Conservation (phyloP, 2,113 vertebrate species). For the Xenopus tropicalis region UCB_Xtro_10.0 CM004445.2:55343501-55344000, state of each 20-base stretch:
- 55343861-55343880: conserved; percentile 44
- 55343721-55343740: not conserved
- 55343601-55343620: not conserved
- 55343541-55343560: not conserved
- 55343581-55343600: not conserved
- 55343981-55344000: no score
- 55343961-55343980: no score
- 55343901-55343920: no score
- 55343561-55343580: not conserved
- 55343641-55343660: not conserved
- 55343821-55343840: conserved; percentile 46
- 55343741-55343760: not conserved
- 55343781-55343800: not conserved
- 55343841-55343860: conserved; percentile 3
- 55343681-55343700: not conserved
- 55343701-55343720: not conserved
- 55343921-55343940: no score
- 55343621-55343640: conserved; percentile 3
- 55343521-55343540: no score
- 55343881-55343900: conserved; percentile 19
- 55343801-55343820: conserved; percentile 29
- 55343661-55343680: not conserved
- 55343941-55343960: no score
- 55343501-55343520: no score
- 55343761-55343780: not conserved